Evolutionary conservation across 2,888 invertebrate species (phyloP).

Genomic region (Nasonovia ribisnigri): DNA sequence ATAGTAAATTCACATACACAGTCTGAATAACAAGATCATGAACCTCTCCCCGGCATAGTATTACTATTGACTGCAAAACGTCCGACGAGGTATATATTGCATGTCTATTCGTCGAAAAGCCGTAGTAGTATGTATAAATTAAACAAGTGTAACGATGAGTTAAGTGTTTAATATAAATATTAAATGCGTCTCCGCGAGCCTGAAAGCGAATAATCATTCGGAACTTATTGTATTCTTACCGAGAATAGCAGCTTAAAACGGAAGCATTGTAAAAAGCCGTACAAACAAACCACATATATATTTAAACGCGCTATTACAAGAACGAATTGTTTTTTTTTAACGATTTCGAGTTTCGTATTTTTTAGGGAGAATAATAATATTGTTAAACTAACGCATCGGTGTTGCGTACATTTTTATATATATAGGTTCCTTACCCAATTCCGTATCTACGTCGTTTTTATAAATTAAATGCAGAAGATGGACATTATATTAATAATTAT

Average conservation of each 20-base stretch:
- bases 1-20: not conserved
- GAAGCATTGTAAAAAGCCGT: not conserved
- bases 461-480: not conserved
- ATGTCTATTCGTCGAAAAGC: not conserved
- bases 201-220: not conserved
- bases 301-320: slow-evolving; percentile 64
- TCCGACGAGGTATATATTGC: not conserved
- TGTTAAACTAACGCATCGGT: not conserved
- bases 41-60: not conserved
- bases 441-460: not conserved
- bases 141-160: not conserved
- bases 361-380: not conserved
- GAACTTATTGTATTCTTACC: not conserved
- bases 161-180: slow-evolving; percentile 30
- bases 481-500: not conserved
- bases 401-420: not conserved
- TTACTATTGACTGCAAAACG: not conserved
- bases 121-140: not conserved
- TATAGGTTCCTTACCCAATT: not conserved
- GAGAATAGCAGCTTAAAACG: not conserved
- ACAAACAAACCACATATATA: slow-evolving; percentile 38
- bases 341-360: not conserved
- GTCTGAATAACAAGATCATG: slow-evolving; percentile 10
- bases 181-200: not conserved
- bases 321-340: not conserved